A percentile compares a stretch with the other conserved stretches of the same genome.
These are phyloP conservation scores for Petrolisthes manimaculis DNA, from an alignment of 2,888 invertebrate species.

Conservation along the genomic window DNA sequence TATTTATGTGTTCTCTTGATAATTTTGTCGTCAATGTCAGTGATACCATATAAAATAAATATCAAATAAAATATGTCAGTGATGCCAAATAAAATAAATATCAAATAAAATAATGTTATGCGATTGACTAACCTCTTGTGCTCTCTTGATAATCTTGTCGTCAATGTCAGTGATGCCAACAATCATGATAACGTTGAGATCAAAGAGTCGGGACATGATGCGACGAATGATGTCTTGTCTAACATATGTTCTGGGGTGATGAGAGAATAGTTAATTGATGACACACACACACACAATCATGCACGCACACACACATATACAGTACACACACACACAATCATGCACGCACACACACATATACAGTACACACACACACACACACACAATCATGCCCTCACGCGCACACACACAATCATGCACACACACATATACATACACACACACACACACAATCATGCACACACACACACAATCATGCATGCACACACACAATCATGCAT, in stretches of 20 bases:
- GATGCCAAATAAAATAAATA: too few species aligned
- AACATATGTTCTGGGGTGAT: slow-evolving; percentile 80
- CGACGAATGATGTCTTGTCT: slow-evolving; percentile 89
- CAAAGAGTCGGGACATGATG: slow-evolving; percentile 81
- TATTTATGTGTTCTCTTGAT: too few species aligned
- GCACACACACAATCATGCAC: neutral
- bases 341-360: neutral
- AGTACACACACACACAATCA: too few species aligned
- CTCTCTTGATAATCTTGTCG: slow-evolving; percentile 89
- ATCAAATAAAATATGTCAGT: too few species aligned
- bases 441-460: neutral
- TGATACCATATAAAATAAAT: too few species aligned
- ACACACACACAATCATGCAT: too few species aligned
- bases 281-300: neutral
- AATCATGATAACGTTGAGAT: slow-evolving; percentile 82
- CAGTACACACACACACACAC: neutral
- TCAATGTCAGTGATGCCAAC: slow-evolving; percentile 96
- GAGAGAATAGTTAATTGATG: neutral
- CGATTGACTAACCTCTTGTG: slow-evolving; percentile 71
- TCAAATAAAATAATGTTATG: too few species aligned
- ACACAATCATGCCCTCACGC: too few species aligned
- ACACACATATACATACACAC: neutral
- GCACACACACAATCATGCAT: too few species aligned
- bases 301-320: neutral
- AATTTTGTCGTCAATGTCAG: too few species aligned